Evolutionary conservation across 1,140 invertebrate species (phyloP), one percentile per base, ranked within the genome.

Genomic region (Belonocnema kinseyi): DNA sequence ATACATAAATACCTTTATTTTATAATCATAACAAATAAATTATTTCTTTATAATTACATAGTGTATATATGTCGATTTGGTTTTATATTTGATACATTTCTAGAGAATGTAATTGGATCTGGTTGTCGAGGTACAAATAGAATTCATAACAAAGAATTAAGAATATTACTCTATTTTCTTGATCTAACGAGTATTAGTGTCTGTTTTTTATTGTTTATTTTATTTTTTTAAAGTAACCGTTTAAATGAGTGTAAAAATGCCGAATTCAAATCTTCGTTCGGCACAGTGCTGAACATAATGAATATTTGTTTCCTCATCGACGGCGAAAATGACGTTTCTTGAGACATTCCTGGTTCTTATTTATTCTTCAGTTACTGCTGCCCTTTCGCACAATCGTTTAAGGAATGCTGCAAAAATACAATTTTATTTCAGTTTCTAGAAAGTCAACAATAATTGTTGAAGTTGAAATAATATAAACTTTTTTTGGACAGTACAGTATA

Each of bases 311-410:
- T 84, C 77, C 78, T 85, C 80, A 61, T 84, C 77, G 82, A 85
- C 72, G 72, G 75, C 71, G 78, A 78, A 54, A 54, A 76, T 77
- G 71, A 26, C 33, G 40, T 26, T 50, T 16, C 79, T 78, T 70
- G 50, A 56, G 66, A 58, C 77, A 76, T 77, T 76, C 77, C 75
- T 16, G 74, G 74, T 77, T 73, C 79, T 74, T 78, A 80, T 78
- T 75, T 88, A 85, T 1, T 85, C 78, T 14, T 26, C 73, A 81
- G 86, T 88, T 1, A 70, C 75, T 51, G 83, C 80, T 17, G 84
- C 88, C 73, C 93, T 94, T 72, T 94, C 94, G 90, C 94, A 94
- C 93, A 95, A 93, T 93, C 92, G 94, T 92, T 93, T 93, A 87
- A 95, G 94, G 92, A 95, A 95, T 92, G 93, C 94, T 95, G 90